phyloP scores from a whole-genome alignment of 2,888 invertebrate genomes.

The Nipponacmea schrenckii region DNA sequence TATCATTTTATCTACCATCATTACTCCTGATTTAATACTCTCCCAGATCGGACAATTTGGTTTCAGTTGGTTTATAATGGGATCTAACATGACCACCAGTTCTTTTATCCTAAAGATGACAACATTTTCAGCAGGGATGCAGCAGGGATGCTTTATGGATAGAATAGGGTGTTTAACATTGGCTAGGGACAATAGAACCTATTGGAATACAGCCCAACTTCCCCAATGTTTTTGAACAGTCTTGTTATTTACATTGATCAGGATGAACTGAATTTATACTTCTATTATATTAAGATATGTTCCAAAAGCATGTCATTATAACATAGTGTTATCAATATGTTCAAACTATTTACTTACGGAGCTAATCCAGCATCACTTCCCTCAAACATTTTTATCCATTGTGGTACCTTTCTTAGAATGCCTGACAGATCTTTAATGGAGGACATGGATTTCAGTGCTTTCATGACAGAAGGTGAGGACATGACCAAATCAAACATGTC shows the following conservation, averaged over 20 bases:
- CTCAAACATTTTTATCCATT: conserved; percentile 21
- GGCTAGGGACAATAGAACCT: too few relatives aligned
- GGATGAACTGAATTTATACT: too few relatives aligned
- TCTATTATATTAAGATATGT: too few relatives aligned
- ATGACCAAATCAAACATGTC: conserved; percentile 45
- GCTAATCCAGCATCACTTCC: neutral
- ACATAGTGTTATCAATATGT: too few relatives aligned
- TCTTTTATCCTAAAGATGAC: conserved; percentile 24
- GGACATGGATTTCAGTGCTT: conserved; percentile 29
- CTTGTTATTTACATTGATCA: too few relatives aligned
- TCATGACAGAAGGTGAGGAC: conserved; percentile 31
- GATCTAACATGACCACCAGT: conserved; percentile 30
- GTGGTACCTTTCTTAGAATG: conserved; percentile 31
- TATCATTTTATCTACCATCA: conserved; percentile 2
- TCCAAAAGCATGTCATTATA: too few relatives aligned
- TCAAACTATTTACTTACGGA: conserved; percentile 12
- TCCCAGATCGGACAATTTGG: conserved; percentile 25
- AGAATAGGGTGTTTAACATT: too few relatives aligned
- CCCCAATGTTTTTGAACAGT: too few relatives aligned
- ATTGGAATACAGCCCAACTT: too few relatives aligned
- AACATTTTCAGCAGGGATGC: too few relatives aligned
- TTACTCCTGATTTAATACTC: conserved; percentile 17
- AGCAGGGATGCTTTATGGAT: too few relatives aligned
- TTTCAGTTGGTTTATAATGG: conserved; percentile 11
- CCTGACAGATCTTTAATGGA: conserved; percentile 33